A percentile compares a stretch with the other conserved stretches of the same genome.
Evolutionary conservation across 1,140 invertebrate genomes (phyloP).

Genomic region (Hermetia illucens): DNA sequence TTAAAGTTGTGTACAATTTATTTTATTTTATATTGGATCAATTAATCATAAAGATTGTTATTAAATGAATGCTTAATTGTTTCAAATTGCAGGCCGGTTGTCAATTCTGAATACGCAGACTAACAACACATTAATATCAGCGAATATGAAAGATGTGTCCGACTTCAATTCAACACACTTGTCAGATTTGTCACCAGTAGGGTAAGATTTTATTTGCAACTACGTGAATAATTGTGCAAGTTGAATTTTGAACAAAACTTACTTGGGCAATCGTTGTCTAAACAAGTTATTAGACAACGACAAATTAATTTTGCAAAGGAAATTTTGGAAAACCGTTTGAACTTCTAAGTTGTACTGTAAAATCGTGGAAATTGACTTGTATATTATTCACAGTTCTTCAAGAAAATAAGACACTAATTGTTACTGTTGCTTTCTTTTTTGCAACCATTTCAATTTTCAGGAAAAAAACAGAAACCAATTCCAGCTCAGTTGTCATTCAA

Average conservation of each 20-base stretch:
- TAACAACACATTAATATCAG: constrained; percentile 22
- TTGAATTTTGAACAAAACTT: neutral
- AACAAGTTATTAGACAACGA: neutral
- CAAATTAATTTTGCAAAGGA: no score
- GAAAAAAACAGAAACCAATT: constrained; percentile 24
- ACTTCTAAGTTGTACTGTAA: no score
- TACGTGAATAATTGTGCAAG: neutral
- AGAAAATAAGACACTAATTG: no score
- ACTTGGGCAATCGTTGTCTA: neutral
- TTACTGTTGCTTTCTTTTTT: no score
- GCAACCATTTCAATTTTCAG: no score
- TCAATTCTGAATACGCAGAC: constrained; percentile 29
- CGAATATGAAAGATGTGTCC: constrained; percentile 24
- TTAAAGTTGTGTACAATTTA: no score
- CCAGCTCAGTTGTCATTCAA: constrained; percentile 28
- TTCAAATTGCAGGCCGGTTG: constrained; percentile 21
- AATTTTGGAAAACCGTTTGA: no score
- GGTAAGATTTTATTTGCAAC: constrained; percentile 11
- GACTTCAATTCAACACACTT: constrained; percentile 24
- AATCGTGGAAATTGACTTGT: no score
- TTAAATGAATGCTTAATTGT: no score
- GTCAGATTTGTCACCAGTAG: constrained; percentile 19
- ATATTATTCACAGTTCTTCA: no score
- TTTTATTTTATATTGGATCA: no score
- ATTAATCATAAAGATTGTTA: no score